Base-by-base conservation (phyloP, 2,113 vertebrate species). In the Anoplopoma fimbria region DNA sequence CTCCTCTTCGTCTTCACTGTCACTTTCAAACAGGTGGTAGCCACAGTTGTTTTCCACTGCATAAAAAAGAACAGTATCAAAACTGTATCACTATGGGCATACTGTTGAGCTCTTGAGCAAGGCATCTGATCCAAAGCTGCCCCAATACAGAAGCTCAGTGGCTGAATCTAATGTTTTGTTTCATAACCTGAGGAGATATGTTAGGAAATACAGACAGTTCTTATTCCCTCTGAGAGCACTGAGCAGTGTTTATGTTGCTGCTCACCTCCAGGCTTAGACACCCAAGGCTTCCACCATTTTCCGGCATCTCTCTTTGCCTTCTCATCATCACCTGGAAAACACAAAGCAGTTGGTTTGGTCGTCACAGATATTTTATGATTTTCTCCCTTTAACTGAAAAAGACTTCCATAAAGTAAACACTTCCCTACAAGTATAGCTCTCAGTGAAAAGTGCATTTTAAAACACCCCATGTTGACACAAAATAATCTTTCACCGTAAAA, bases 241-340 rank as follows among this genome's bases (percentile, higher is more conserved):
- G 15, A 38, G 10, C 55, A 42, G 2, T 51, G 9, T 23, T 63
- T 29, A 5, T 7, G 55, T 3, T 67, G 19, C 13, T 1, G 68
- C 91, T 92, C 67, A 94, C 94, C 92, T 10, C 76, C 92, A 55
- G 91, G 88, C 40, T 29, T 82, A 45, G 78, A 94, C 38, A 83
- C 93, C 94, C 95, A 94, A 0, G 95, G 94, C 71, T 92, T 94
- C 95, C 94, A 92, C 93, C 87, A 49, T 10, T 91, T 94, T n/a
- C 90, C 91, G 40, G 83, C 82, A 36, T 92, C 93, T 45, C 34
- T 79, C 75, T 91, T 94, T 51, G 79, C 91, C 49, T 78, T 92
- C 17, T 88, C 90, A 13, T 89, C 87, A 27, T 90, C 89, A 58
- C 42, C 94, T 92, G 68, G 42, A 88, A 88, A 75, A 77, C 29